A percentile compares a stretch with the other conserved stretches of the same genome.
Conservation (phyloP, 2,113 vertebrate genomes). For the Calypte anna region DNA sequence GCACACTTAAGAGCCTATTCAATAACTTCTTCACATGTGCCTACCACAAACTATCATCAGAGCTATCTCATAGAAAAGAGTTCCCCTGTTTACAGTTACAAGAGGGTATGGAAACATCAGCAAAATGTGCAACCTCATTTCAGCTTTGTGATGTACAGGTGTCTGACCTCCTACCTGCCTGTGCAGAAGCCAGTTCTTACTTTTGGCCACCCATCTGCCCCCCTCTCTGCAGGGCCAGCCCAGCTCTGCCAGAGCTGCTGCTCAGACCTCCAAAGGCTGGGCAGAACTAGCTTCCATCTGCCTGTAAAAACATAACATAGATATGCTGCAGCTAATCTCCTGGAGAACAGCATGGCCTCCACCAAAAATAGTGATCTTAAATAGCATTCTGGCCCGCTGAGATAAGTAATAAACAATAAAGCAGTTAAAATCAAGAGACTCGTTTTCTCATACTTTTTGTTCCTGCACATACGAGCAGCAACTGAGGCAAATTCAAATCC, state of each 20-base stretch:
- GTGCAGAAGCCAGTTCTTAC: background rate
- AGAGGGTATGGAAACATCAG: background rate
- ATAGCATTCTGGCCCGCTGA: background rate
- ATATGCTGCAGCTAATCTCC: background rate
- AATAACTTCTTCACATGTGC: background rate
- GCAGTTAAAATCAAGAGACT: background rate
- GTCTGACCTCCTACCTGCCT: background rate
- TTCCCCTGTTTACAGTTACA: background rate
- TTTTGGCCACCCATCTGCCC: fast-evolving
- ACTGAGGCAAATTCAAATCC: background rate
- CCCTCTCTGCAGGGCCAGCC: background rate
- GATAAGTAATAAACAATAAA: background rate
- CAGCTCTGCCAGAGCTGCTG: background rate
- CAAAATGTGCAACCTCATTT: background rate
- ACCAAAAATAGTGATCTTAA: background rate
- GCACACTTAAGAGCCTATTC: background rate
- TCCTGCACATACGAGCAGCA: background rate
- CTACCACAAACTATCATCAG: background rate
- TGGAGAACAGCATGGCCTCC: background rate
- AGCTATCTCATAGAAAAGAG: background rate
- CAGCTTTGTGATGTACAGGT: background rate
- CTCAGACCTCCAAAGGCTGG: background rate
- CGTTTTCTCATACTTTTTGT: background rate
- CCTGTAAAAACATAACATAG: background rate
- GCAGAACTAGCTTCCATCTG: background rate